Evolutionary conservation across 2,113 vertebrate species (phyloP).

Genomic region (Apteryx mantelli): DNA sequence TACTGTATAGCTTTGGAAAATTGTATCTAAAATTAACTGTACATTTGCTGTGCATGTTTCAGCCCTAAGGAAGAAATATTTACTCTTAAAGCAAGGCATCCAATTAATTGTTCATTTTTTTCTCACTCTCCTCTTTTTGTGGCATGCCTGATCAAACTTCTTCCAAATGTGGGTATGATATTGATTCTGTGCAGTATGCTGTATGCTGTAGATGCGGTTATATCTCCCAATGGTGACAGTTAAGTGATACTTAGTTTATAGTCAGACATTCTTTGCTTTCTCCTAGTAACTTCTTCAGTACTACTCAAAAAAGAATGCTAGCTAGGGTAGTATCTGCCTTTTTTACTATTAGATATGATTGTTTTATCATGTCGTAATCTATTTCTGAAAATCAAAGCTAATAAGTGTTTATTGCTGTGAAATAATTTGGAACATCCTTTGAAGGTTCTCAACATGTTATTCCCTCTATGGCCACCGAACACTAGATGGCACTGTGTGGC

Average conservation of each 20-base stretch:
- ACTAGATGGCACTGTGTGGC: slow-evolving; percentile 66
- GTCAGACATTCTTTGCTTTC: neutral
- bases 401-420: neutral
- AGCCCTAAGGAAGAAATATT: neutral
- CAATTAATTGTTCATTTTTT: neutral
- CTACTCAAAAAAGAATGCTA: neutral
- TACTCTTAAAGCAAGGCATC: neutral
- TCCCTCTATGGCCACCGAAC: neutral
- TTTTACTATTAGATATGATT: neutral
- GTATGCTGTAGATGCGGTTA: neutral
- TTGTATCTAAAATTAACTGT: neutral
- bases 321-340: neutral
- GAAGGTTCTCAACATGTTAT: accelerated
- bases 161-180: neutral
- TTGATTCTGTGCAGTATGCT: neutral
- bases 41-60: neutral
- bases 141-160: accelerated
- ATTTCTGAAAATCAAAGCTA: neutral
- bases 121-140: neutral
- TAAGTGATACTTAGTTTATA: neutral
- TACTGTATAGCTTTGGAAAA: neutral
- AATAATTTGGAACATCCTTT: neutral
- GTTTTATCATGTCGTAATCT: neutral
- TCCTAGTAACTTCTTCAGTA: neutral
- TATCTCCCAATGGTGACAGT: neutral